Evolutionary conservation across 2,888 invertebrate species (phyloP), one percentile per base, ranked within the genome.

Genomic region (Rapana venosa): DNA sequence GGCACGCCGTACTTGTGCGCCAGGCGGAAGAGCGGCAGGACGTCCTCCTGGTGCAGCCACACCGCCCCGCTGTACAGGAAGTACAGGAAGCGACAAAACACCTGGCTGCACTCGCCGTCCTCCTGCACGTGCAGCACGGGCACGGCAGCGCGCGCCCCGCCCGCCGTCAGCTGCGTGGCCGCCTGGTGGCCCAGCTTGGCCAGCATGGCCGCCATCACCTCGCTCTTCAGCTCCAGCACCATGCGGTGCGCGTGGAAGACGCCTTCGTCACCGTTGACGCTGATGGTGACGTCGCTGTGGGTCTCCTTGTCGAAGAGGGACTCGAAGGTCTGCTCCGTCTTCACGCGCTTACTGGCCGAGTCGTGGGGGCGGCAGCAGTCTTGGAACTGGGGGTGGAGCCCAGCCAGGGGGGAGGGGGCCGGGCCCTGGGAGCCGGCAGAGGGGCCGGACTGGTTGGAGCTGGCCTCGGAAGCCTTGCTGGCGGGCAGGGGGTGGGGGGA

Each of bases 21-120:
- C 88, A 96, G 92, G 89, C 94, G 93, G 90, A 94, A 95, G 58
- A 96, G 93, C 11, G 95, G 94, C 83, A 95, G 93, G 26, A 95
- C 95, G 92, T 95, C 94, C 79, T 95, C 94, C 81, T 95, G 92
- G 89, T 95, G 95, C 88, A 96, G 92, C 94, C 94, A 94, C 35
- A 95, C 95, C 0, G 94, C 94, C 13, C 96, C 96, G 88, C 95
- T 95, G 92, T 96, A 96, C 83, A 95, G 94, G 89, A 95, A 96
- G 89, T 95, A 95, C 56, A 96, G 92, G 91, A 96, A 95, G 22
- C 95, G 92, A 32, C 95, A 94, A 91, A 96, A 95, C 83, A 95
- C 94, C 32, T 92, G 93, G 79, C 93, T 93, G 92, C 95, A 95
- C 88, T 95, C 96, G 0, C 92, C 90, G 56, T 92, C 91, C 89